phyloP scores from a whole-genome alignment of 2,888 invertebrate genomes.

The Maniola hyperantus region DNA sequence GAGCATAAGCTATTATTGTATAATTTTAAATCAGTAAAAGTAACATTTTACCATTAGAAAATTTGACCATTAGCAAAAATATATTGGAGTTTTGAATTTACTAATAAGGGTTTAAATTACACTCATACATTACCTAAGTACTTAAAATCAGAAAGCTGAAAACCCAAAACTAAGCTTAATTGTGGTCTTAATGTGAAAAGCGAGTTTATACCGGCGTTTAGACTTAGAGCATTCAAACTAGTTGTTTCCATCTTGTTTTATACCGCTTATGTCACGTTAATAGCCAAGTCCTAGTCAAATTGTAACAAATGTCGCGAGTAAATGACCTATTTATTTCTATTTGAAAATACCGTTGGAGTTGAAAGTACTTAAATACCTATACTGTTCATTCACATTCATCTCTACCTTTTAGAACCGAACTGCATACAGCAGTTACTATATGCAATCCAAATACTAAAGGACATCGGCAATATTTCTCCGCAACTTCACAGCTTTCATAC shows the following conservation, averaged over 20 bases:
- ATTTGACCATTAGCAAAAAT: not conserved
- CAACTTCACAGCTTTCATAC: not conserved
- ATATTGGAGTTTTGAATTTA: not conserved
- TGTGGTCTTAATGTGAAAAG: slow-evolving; percentile 30
- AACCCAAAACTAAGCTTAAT: slow-evolving; percentile 27
- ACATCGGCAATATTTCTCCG: not conserved
- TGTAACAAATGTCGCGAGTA: slow-evolving; percentile 28
- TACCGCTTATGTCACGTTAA: slow-evolving; percentile 36
- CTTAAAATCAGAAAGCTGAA: slow-evolving; percentile 19
- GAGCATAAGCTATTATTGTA: too few species aligned
- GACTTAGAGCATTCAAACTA: slow-evolving; percentile 36
- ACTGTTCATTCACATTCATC: not conserved
- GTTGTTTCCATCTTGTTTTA: slow-evolving; percentile 36
- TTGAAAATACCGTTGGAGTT: slow-evolving; percentile 6
- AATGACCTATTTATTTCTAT: slow-evolving; percentile 3
- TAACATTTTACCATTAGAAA: too few species aligned
- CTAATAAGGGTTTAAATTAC: not conserved
- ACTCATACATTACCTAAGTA: not conserved
- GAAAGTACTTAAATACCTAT: not conserved
- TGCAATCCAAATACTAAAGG: not conserved
- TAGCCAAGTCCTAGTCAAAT: slow-evolving; percentile 33
- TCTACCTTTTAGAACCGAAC: not conserved
- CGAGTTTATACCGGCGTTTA: slow-evolving; percentile 32
- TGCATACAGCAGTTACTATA: not conserved
- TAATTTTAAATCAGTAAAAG: too few species aligned